Evolutionary conservation across 2,888 invertebrate species (phyloP), one percentile per base, ranked within the genome.

Genomic region (Opisthograptis luteolata): DNA sequence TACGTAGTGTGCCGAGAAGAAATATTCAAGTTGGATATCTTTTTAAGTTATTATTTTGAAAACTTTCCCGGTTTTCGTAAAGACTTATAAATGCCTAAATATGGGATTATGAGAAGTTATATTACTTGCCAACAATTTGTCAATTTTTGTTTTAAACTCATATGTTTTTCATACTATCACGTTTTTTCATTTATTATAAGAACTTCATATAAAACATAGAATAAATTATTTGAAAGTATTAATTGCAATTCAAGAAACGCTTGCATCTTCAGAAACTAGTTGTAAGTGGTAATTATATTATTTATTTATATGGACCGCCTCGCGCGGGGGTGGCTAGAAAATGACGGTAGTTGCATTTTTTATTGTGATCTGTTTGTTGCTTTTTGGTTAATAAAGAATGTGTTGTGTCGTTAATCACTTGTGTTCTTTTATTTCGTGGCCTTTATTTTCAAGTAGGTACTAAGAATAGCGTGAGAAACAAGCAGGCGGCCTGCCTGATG

Each of bases 341-440:
- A 58, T 52, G 57, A 48, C 48, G 47, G 20, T 51, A 52, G 48
- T 54, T 54, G 58, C 50, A 61, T 73, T 79, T 71, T 73, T 59
- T 69, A 58, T 73, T 81, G 81, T 79, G 81, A 81, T 84, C 76
- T 81, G 77, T 84, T 76, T 81, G 77, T 81, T 80, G 80, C 79
- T 79, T 76, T 71, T 63, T 71, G 51, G 66, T 60, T 77, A 58
- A 55, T 67, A 65, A 79, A 67, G 73, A 79, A 81, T 80, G 73
- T 81, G 67, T 62, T 74, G 79, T 78, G 76, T 71, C 73, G 77
- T 81, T 80, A 57, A 50, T n/a, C 8, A 9, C 3, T 50, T 64
- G 71, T 70, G 65, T 73, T 77, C 66, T 42, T 22, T 32, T 20
- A 36, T 4, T 8, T 7, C 15, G 14, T 30, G 14, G 10, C 6